Base-by-base conservation (phyloP, 1,140 invertebrate genomes). In the Probaryconus sp. region DNA sequence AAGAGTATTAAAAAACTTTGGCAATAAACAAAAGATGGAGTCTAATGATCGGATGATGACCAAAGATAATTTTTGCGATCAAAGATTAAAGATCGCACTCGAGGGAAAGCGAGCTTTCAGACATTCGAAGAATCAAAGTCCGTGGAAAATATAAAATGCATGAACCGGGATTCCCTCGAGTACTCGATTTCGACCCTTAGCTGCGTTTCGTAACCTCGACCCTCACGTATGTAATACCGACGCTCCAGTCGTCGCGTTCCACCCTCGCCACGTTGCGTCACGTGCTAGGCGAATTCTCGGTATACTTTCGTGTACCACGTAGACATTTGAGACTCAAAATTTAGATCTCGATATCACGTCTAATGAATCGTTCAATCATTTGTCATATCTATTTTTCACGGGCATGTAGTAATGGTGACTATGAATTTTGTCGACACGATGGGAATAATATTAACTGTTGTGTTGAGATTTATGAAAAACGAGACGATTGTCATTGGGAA, bases 81-180 rank as follows among this genome's bases (percentile, higher is more conserved):
- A 83, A 85, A 85, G 82, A 85, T 86, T 84, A 84, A 84, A 76
- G 80, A 83, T 85, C 76, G 79, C 77, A 82, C 81, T 73, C 73
- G 45, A 48, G 79, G 70, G 77, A 26, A 69, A 33, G 33, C 55
- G 61, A 70, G 83, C 77, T 65, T 63, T 70, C 55, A 74, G 65
- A 75, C 74, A 75, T 78, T 81, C 75, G 75, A 60, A 71, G 83
- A 85, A 86, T 86, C 83, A 86, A 85, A 86, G 83, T 80, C 84
- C 68, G 58, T 31, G 35, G 56, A 76, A 82, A 85, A 85, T 85
- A 86, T 84, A 86, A 86, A 86, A 86, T 86, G 84, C 82, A 86
- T 86, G 84, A 85, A 83, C 77, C 77, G 69, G 58, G 48, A 81
- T 81, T 85, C 83, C 79, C 83, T 37, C 37, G 82, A 77, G 75